Conservation (phyloP, 2,888 invertebrate genomes). For the Chaetoderma sp. region DNA sequence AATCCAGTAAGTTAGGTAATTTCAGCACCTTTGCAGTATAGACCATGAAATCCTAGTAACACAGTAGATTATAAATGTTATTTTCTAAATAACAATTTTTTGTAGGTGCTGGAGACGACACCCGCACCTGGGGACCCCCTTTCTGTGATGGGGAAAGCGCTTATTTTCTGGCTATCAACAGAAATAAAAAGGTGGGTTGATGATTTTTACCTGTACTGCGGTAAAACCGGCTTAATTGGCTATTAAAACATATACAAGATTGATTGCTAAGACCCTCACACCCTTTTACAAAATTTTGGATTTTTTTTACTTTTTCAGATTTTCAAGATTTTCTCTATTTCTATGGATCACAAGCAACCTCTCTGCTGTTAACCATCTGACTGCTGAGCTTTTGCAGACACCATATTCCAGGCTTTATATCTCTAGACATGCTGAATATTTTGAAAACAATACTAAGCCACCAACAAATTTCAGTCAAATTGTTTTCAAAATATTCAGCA, state of each 20-base stretch:
- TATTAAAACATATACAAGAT: not conserved
- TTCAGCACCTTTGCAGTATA: too few species aligned
- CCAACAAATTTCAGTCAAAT: too few species aligned
- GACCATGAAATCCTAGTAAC: not conserved
- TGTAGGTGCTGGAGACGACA: conserved; percentile 80
- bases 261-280: not conserved
- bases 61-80: not conserved
- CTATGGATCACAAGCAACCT: too few species aligned
- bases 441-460: too few species aligned
- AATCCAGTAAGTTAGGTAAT: too few species aligned
- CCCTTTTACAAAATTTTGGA: not conserved
- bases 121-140: conserved; percentile 94
- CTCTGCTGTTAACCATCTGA: too few species aligned
- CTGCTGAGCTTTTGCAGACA: too few species aligned
- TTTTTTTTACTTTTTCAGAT: not conserved
- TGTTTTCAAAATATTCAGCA: too few species aligned
- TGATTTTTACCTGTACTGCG: not conserved
- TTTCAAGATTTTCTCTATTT: conserved; percentile 30
- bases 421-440: too few species aligned
- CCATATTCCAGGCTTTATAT: too few species aligned
- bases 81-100: too few species aligned
- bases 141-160: conserved; percentile 76
- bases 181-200: conserved; percentile 90
- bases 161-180: conserved; percentile 89
- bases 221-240: not conserved